A percentile compares a stretch with the other conserved stretches of the same genome.
Evolutionary conservation across 2,888 invertebrate genomes (phyloP).

Genomic region (Clanis bilineata): DNA sequence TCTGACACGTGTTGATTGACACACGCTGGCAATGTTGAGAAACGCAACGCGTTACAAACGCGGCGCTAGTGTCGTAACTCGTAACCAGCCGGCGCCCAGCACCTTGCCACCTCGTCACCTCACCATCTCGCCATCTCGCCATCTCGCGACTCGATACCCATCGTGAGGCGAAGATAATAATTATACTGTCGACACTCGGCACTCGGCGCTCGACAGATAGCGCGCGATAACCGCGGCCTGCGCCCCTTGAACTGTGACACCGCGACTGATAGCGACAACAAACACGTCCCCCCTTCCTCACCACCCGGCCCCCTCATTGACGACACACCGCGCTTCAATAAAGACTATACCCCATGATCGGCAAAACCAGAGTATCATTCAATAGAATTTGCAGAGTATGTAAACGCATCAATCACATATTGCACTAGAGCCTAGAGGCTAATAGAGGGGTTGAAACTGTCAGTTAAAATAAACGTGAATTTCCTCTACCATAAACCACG

Average conservation of each 20-base stretch:
- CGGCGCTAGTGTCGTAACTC: slow-evolving; percentile 6
- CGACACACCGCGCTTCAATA: no score
- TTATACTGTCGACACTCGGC: not conserved
- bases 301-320: no score
- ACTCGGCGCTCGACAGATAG: not conserved
- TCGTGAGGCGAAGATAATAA: slow-evolving; percentile 7
- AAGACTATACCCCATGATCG: no score
- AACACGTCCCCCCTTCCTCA: not conserved
- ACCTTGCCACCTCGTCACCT: not conserved
- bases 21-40: not conserved
- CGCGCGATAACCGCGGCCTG: slow-evolving; percentile 9
- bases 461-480: no score
- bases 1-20: slow-evolving; percentile 9
- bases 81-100: not conserved
- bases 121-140: no score
- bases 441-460: no score
- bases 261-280: not conserved
- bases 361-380: not conserved
- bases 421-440: no score
- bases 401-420: no score
- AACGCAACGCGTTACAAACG: not conserved
- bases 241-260: slow-evolving; percentile 13
- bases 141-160: not conserved
- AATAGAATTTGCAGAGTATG: not conserved
- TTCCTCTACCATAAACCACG: no score